Conservation (phyloP, 2,797 vertebrate species). For the Hypotaenidia philippensis region DNA sequence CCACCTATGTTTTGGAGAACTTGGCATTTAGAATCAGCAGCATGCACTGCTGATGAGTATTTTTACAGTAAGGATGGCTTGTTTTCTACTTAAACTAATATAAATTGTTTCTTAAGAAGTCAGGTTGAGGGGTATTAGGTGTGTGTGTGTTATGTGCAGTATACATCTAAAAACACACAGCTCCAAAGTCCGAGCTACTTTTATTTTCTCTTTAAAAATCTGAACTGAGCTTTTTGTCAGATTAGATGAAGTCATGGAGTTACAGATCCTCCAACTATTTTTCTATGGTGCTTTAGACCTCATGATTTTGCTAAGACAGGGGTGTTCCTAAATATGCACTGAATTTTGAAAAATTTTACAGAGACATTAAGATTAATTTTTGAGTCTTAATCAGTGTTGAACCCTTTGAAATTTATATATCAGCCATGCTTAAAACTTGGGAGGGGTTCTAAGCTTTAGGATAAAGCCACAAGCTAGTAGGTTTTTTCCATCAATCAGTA, state of each 20-base stretch:
- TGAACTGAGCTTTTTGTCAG: background rate
- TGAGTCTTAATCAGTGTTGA: background rate
- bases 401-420: background rate
- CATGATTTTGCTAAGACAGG: background rate
- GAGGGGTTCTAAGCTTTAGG: background rate
- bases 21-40: background rate
- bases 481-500: background rate
- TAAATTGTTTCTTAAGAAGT: background rate
- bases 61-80: background rate
- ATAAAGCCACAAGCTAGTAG: background rate
- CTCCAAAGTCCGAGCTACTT: background rate
- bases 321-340: background rate
- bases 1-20: background rate
- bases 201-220: background rate
- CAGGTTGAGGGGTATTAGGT: background rate
- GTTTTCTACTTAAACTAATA: background rate
- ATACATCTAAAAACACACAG: background rate
- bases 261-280: background rate
- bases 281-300: background rate
- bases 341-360: background rate
- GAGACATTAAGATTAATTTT: background rate
- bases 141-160: background rate
- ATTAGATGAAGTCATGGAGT: background rate
- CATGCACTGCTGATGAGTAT: background rate
- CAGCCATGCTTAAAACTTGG: background rate